Evolutionary conservation across 2,797 vertebrate species (phyloP).

Genomic region (Silurus aristotelis): DNA sequence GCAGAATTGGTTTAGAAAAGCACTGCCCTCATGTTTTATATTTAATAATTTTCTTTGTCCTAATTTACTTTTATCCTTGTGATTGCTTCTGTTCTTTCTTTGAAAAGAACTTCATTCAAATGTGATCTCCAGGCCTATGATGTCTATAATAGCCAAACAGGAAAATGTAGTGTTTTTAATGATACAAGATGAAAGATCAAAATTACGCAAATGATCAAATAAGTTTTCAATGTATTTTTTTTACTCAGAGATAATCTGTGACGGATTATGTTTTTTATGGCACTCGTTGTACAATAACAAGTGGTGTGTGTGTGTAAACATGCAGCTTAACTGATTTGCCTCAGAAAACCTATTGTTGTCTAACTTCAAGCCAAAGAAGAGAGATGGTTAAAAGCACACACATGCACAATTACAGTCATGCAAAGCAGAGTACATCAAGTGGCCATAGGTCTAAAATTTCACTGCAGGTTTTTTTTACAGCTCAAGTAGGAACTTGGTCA

Average conservation of each 20-base stretch:
- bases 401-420: constrained; percentile 13
- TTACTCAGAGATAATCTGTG: constrained; percentile 33
- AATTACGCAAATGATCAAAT: constrained; percentile 37
- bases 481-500: constrained; percentile 14
- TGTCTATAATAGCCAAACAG: constrained; percentile 24
- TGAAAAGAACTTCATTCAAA: background rate
- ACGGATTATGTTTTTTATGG: constrained; percentile 48
- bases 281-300: constrained; percentile 40
- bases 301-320: constrained; percentile 19
- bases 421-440: background rate
- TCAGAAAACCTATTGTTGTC: constrained; percentile 29
- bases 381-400: constrained; percentile 17
- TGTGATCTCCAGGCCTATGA: background rate
- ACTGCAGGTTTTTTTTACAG: constrained; percentile 5
- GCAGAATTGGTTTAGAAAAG: background rate
- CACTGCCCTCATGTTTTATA: background rate
- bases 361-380: constrained; percentile 5
- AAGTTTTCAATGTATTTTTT: constrained; percentile 45
- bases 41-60: background rate
- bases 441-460: background rate
- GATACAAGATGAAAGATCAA: constrained; percentile 35
- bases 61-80: background rate
- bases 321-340: constrained; percentile 23
- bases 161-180: constrained; percentile 25
- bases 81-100: background rate